Percentiles rank a stretch among this genome's conserved stretches.
Conservation (phyloP, 1,140 invertebrate species). For the Meloidogyne chitwoodi region DNA sequence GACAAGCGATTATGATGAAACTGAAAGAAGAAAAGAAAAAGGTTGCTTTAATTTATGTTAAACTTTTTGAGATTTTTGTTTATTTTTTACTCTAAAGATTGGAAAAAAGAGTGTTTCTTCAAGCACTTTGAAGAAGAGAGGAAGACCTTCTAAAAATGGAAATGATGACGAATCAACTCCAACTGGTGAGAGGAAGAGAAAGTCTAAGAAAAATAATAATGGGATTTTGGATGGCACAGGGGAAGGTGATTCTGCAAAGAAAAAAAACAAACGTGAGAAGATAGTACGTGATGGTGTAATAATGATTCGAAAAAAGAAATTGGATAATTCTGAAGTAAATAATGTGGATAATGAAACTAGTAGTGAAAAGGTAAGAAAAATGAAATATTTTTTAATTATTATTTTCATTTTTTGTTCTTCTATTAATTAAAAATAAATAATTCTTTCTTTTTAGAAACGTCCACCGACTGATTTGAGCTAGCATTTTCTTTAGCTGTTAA, state of each 20-base stretch:
- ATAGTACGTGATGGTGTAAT: neutral
- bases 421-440: no score
- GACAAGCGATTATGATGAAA: constrained; percentile 4
- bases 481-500: constrained; percentile 14
- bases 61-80: no score
- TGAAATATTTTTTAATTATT: no score
- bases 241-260: neutral
- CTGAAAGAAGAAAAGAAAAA: constrained; percentile 67
- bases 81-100: constrained; percentile 53
- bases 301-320: neutral
- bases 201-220: neutral
- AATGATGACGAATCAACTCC: neutral
- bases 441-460: constrained; percentile 8
- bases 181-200: neutral
- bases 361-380: neutral
- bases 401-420: no score
- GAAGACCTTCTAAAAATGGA: constrained; percentile 12
- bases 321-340: neutral
- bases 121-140: constrained; percentile 58
- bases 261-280: neutral
- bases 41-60: no score
- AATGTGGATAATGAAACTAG: neutral
- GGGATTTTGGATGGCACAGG: neutral
- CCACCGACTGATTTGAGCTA: neutral
- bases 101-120: constrained; percentile 64